Evolutionary conservation across 2,888 invertebrate genomes (phyloP), one percentile per base, ranked within the genome.

Genomic region (Notodonta dromedarius): DNA sequence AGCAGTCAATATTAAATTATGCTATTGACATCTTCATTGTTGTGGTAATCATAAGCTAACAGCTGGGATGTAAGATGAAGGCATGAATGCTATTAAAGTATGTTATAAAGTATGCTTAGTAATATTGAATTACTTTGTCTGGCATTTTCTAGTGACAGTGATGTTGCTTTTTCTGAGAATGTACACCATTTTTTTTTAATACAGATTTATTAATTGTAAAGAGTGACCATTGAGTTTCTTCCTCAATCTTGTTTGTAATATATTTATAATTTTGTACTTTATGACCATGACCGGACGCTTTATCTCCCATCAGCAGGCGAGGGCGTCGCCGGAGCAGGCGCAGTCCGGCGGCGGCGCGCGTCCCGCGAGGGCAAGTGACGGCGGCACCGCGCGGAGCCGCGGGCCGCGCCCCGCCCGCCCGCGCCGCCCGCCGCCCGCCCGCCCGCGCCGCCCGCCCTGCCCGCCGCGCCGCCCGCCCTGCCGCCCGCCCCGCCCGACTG

Each of bases 301-400:
- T 59, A 58, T 51, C n/a, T 58, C 51, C 74, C 82, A 14, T 13
- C 86, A 91, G 92, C 88, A 65, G 91, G 88, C 59, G 90, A 88
- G 64, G 86, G 86, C 14, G 70, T 61, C 77, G 35, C 73, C 79
- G 39, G 74, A 78, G 61, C 79, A 61, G 88, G 87, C 70, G 85
- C 80, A 65, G 86, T 82, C 67, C 93, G 95, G 76, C 93, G 96
- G 80, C 94, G 96, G 84, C 95, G 96, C 84, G 94, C 94, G 76
- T 96, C 96, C 70, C 95, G 96, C 87, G 96, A 96, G 92, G 95
- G 95, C 94, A 96, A 96, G 96, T 96, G 96, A 96, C 95, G 94
- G 88, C 89, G 93, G 94, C 94, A 90, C 83, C 91, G 89, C 89
- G 90, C 94, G 94, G 93, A 88, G 86, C 89, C 88, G 87, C 84